Evolutionary conservation across 1,140 invertebrate genomes (phyloP), one percentile per base, ranked within the genome.

Genomic region (Procambarus clarkii): DNA sequence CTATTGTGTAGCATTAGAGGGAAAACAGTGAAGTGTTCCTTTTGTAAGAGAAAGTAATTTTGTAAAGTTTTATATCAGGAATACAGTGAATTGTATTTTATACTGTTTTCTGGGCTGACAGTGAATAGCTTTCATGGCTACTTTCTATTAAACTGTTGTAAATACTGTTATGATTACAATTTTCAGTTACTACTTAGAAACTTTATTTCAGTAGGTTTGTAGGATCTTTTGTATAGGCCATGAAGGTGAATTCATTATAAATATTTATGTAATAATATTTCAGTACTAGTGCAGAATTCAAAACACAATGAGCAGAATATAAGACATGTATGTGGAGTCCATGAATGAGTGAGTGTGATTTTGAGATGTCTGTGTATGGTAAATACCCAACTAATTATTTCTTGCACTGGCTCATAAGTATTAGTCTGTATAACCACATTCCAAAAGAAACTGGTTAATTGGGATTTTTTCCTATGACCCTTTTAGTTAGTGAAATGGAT

Each of bases 1-100:
- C 90, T 91, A 76, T 87, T 77, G 50, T 86, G 83, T 91, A 91
- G 90, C 60, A 86, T 91, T 86, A 91, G 83, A 86, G 46, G 34
- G 71, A 86, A 78, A 81, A 54, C 58, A 86, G 54, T 78, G 77
- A 74, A 88, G 85, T 82, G 79, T 87, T 87, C 90, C 84, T 91
- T 91, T 86, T 86, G 90, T 91, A 87, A 91, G 79, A 83, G 78
- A 86, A 91, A 91, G 78, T 86, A 81, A 91, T 91, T 91, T 91
- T 91, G 90, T 91, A 91, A 91, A 91, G 90, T 91, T 91, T 91
- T 91, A 91, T 91, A 91, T 91, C 84, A 91, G 90, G 84, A 91
- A 91, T 91, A 85, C 85, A 87, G 60, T 86, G 85, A 91, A 91
- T 74, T 86, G 90, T 91, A 91, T 91, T 91, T 91, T 91, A 86